These are phyloP conservation scores for Lethrus apterus DNA, from an alignment of 1,140 invertebrate genomes.

Conservation along the genomic window DNA sequence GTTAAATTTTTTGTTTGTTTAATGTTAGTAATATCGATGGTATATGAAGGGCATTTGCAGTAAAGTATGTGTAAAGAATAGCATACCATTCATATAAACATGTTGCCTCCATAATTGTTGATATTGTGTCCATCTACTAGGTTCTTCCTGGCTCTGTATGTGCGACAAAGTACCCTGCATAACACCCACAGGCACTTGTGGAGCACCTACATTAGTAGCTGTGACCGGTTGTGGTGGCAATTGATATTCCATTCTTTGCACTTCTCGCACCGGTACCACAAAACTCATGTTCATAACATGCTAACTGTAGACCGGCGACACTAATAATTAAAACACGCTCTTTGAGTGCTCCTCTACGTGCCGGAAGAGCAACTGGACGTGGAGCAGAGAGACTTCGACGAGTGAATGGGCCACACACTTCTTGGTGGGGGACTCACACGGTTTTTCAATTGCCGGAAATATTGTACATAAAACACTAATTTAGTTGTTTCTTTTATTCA, in stretches of 20 bases:
- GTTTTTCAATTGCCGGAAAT: slow-evolving; percentile 1
- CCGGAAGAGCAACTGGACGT: slow-evolving; percentile 36
- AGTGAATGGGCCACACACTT: slow-evolving; percentile 29
- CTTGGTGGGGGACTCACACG: slow-evolving; percentile 16
- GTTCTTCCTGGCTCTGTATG: slow-evolving; percentile 41
- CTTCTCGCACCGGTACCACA: slow-evolving; percentile 35
- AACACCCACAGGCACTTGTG: slow-evolving; percentile 37
- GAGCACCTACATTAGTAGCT: slow-evolving; percentile 25
- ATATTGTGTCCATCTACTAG: slow-evolving; percentile 48
- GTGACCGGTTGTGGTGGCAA: slow-evolving; percentile 35
- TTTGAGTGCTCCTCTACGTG: slow-evolving; percentile 27
- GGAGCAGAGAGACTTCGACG: slow-evolving; percentile 23
- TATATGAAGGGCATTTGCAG: background rate
- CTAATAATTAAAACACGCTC: slow-evolving; percentile 14
- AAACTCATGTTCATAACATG: slow-evolving; percentile 38
- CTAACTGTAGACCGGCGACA: slow-evolving; percentile 27
- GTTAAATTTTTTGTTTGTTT: too few species aligned
- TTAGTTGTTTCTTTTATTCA: too few species aligned
- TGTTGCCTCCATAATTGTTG: slow-evolving; percentile 53
- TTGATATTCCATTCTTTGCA: slow-evolving; percentile 46
- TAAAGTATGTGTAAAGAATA: background rate
- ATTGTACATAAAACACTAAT: too few species aligned
- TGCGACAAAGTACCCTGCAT: slow-evolving; percentile 42
- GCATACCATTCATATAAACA: slow-evolving; percentile 54
- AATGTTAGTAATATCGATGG: too few species aligned